These are phyloP conservation scores for Idaea biselata DNA, from an alignment of 2,888 invertebrate species.

Conservation along the genomic window DNA sequence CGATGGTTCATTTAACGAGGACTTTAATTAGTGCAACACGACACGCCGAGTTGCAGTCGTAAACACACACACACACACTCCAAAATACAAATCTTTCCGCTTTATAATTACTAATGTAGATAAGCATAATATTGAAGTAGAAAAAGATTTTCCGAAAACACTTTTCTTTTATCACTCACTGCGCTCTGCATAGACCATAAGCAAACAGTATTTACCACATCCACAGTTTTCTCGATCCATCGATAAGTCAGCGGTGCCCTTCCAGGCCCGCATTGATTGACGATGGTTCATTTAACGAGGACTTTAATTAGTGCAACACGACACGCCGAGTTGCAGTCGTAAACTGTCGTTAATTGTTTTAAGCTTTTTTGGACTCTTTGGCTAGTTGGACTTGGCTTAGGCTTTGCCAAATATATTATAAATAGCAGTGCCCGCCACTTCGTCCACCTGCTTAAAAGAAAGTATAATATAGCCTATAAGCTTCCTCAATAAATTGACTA, in stretches of 20 bases:
- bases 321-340: conserved; percentile 32
- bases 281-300: conserved; percentile 67
- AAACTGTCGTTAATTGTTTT: background rate
- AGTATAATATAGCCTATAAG: too few relatives aligned
- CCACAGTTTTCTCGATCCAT: conserved; percentile 25
- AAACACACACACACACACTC: too few relatives aligned
- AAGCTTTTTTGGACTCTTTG: background rate
- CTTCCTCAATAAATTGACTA: too few relatives aligned
- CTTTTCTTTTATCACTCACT: background rate
- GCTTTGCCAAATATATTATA: background rate
- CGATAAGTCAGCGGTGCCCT: conserved; percentile 59
- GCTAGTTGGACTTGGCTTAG: background rate
- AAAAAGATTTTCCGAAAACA: too few relatives aligned
- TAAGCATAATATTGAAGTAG: too few relatives aligned
- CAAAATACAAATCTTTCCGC: too few relatives aligned
- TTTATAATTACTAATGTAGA: too few relatives aligned
- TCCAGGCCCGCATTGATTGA: conserved; percentile 58
- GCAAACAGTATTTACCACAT: background rate
- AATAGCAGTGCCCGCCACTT: too few relatives aligned
- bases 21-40: conserved; percentile 68
- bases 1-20: conserved; percentile 67
- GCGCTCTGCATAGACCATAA: background rate
- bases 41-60: conserved; percentile 32
- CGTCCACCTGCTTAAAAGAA: too few relatives aligned
- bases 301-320: conserved; percentile 68